These are phyloP conservation scores for Sceloporus tristichus DNA, from an alignment of 2,113 vertebrate species.

Conservation along the genomic window DNA sequence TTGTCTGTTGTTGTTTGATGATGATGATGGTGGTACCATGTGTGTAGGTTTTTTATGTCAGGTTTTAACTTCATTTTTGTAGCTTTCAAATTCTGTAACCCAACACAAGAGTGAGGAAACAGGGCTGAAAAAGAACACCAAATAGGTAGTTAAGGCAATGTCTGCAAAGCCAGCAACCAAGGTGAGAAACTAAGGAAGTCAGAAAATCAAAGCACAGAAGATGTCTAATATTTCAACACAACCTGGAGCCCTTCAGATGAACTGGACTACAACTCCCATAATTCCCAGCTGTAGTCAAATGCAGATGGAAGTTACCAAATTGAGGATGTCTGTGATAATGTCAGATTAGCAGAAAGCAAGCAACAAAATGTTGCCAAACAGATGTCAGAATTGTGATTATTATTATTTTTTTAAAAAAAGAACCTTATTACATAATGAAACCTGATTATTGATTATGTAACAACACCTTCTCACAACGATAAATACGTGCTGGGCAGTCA, in stretches of 20 bases:
- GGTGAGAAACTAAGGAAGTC: neutral
- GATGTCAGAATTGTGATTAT: neutral
- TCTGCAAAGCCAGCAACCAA: neutral
- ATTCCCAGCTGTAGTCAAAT: neutral
- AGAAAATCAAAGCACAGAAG: neutral
- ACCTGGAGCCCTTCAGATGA: neutral
- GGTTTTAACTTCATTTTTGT: neutral
- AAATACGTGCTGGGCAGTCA: conserved; percentile 16
- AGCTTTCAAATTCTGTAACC: neutral
- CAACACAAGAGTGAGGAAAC: neutral
- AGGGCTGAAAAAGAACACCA: neutral
- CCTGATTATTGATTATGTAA: conserved; percentile 45
- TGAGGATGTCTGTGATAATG: neutral
- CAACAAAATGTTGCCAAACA: conserved; percentile 37
- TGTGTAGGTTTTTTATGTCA: neutral
- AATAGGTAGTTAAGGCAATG: neutral
- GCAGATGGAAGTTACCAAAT: neutral
- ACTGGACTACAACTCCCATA: neutral
- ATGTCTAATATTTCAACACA: neutral
- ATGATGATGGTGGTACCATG: neutral
- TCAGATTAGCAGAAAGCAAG: conserved; percentile 14
- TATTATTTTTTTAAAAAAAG: neutral
- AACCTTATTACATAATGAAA: conserved; percentile 6
- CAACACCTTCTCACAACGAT: conserved; percentile 7
- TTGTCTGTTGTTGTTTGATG: too few species aligned